Conservation (phyloP, 1,140 invertebrate species). For the Dreissena rostriformis region DNA sequence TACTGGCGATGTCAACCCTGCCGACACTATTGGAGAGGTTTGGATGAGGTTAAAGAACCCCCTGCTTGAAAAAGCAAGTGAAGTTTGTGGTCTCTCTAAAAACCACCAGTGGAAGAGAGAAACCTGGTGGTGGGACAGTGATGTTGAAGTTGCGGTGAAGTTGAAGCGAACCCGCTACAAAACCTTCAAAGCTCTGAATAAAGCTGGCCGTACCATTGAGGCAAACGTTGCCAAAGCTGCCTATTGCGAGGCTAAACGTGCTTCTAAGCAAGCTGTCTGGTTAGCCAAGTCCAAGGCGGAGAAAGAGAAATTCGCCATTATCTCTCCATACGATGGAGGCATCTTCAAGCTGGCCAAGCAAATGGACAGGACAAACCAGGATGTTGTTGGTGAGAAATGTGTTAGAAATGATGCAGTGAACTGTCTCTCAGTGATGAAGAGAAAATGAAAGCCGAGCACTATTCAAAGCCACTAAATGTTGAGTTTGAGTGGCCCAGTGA, state of each 20-base stretch:
- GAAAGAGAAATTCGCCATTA: constrained; percentile 22
- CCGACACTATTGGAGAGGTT: constrained; percentile 7
- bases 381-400: constrained; percentile 31
- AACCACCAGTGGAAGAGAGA: constrained; percentile 35
- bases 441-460: constrained; percentile 34
- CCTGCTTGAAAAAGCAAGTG: constrained; percentile 5
- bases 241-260: constrained; percentile 13
- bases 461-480: constrained; percentile 28
- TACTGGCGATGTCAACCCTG: constrained; percentile 11
- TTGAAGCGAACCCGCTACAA: constrained; percentile 11
- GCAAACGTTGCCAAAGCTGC: constrained; percentile 4
- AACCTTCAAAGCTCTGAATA: constrained; percentile 24
- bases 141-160: no score
- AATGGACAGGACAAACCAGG: constrained; percentile 43
- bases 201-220: constrained; percentile 1
- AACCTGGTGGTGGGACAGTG: constrained; percentile 36
- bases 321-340: constrained; percentile 3
- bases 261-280: constrained; percentile 13
- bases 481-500: constrained; percentile 34
- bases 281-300: constrained; percentile 14
- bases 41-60: constrained; percentile 10
- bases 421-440: constrained; percentile 29
- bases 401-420: constrained; percentile 26
- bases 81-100: constrained; percentile 18
- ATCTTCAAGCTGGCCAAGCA: constrained; percentile 33